These are phyloP conservation scores for Anolis carolinensis DNA, from an alignment of 2,113 vertebrate genomes.

Conservation along the genomic window DNA sequence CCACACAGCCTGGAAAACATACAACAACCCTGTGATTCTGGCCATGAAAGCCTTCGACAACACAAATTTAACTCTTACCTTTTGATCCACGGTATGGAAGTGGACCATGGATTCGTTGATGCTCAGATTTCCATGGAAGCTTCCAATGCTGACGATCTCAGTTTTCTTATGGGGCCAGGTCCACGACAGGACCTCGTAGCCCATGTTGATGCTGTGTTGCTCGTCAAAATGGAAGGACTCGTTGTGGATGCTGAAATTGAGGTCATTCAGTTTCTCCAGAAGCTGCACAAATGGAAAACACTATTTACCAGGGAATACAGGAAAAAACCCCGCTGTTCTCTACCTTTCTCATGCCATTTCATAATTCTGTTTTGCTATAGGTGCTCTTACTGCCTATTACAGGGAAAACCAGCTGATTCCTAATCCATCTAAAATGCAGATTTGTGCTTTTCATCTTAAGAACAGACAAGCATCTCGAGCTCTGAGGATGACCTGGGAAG, in stretches of 20 bases:
- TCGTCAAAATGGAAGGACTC: conserved; percentile 74
- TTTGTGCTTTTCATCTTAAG: too few relatives aligned
- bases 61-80: conserved; percentile 67
- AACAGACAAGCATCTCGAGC: too few relatives aligned
- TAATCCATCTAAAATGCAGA: too few relatives aligned
- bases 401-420: too few relatives aligned
- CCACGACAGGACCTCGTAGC: conserved; percentile 83
- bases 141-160: conserved; percentile 69
- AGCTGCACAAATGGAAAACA: conserved; percentile 64
- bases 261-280: conserved; percentile 73
- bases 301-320: not conserved
- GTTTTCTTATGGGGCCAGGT: conserved; percentile 64
- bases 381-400: too few relatives aligned
- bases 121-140: conserved; percentile 66
- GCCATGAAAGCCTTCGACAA: too few relatives aligned
- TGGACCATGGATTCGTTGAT: conserved; percentile 67
- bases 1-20: too few relatives aligned
- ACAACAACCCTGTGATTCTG: too few relatives aligned
- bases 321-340: too few relatives aligned
- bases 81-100: conserved; percentile 77
- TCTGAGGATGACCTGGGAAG: too few relatives aligned
- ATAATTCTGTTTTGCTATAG: too few relatives aligned
- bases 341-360: too few relatives aligned
- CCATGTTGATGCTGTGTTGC: conserved; percentile 75
- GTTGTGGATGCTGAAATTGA: conserved; percentile 66